These are phyloP conservation scores for Idaea biselata DNA, from an alignment of 2,888 invertebrate species.

Conservation along the genomic window DNA sequence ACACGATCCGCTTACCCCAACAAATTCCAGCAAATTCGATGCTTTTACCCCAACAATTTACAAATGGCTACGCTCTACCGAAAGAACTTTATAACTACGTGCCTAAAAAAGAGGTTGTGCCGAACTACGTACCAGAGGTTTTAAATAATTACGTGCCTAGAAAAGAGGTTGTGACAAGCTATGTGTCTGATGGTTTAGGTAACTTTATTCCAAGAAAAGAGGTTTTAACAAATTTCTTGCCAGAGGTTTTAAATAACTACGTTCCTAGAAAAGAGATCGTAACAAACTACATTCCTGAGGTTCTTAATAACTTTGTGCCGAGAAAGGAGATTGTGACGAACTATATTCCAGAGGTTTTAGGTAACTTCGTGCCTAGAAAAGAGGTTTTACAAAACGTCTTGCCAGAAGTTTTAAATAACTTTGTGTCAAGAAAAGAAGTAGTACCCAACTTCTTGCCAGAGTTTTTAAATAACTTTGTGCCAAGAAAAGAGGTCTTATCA, in stretches of 20 bases:
- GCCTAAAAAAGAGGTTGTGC: neutral
- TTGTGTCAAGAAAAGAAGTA: neutral
- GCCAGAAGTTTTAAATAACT: neutral
- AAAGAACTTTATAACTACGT: neutral
- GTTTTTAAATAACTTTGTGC: neutral
- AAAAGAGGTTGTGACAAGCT: neutral
- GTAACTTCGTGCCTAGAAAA: neutral
- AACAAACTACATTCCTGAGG: neutral
- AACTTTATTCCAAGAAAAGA: neutral
- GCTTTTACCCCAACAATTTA: neutral
- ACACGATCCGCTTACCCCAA: neutral
- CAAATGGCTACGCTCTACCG: neutral
- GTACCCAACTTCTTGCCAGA: neutral
- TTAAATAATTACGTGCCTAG: neutral
- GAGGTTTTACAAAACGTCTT: neutral
- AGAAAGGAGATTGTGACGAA: neutral
- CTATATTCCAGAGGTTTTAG: neutral
- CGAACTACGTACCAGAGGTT: neutral
- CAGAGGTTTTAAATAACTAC: neutral
- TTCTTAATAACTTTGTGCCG: neutral
- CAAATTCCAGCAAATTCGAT: neutral
- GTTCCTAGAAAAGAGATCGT: neutral
- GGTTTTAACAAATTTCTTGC: neutral
- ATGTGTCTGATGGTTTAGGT: neutral
- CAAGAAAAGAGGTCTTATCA: neutral